Evolutionary conservation across 2,113 vertebrate species (phyloP).

Genomic region (Climacteris rufus): DNA sequence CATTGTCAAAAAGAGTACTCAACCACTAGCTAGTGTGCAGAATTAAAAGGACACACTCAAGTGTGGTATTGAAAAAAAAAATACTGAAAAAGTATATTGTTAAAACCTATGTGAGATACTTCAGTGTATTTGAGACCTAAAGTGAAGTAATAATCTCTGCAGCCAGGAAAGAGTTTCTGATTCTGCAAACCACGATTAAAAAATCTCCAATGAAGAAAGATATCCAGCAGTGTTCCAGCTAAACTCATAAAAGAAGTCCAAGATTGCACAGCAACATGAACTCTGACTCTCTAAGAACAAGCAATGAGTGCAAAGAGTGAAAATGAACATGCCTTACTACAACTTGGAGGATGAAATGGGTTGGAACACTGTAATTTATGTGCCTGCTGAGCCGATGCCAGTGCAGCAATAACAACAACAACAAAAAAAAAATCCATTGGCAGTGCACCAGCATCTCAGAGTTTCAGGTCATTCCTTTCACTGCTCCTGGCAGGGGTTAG

Average conservation of each 20-base stretch:
- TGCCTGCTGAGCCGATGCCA: neutral
- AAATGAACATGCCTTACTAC: slow-evolving; percentile 17
- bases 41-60: neutral
- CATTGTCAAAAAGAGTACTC: neutral
- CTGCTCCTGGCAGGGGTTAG: neutral
- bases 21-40: neutral
- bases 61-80: neutral
- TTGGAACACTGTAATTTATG: slow-evolving; percentile 1
- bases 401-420: neutral
- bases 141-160: neutral
- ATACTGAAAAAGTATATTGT: neutral
- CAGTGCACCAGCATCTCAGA: neutral
- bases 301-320: neutral
- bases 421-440: neutral
- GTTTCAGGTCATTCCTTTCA: neutral
- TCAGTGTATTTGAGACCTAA: neutral
- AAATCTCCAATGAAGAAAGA: neutral
- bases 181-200: slow-evolving; percentile 16
- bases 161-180: neutral
- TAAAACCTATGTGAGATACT: neutral
- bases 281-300: neutral
- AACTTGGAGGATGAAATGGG: slow-evolving; percentile 5
- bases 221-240: neutral
- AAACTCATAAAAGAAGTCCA: slow-evolving; percentile 22
- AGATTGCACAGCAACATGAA: neutral